These are phyloP conservation scores for Sander vitreus DNA, from an alignment of 2,113 vertebrate genomes.

Conservation along the genomic window DNA sequence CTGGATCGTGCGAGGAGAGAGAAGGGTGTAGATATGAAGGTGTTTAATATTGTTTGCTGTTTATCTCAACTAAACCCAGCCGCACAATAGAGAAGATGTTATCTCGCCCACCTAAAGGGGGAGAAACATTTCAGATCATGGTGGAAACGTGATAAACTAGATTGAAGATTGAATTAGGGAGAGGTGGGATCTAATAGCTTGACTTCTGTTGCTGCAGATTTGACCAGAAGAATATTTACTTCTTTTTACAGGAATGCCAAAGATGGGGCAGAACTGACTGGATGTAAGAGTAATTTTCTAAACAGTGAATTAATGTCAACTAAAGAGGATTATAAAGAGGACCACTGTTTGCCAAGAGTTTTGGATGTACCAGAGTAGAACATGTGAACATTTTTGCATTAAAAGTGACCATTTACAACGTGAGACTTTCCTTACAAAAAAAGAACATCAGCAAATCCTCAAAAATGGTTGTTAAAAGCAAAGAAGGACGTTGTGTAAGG, in stretches of 20 bases:
- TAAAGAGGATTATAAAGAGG: neutral
- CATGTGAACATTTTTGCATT: neutral
- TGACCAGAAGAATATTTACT: constrained; percentile 2
- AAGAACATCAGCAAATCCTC: neutral
- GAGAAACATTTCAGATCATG: constrained; percentile 62
- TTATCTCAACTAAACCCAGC: constrained; percentile 73
- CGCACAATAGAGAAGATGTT: constrained; percentile 71
- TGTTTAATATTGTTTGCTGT: constrained; percentile 77
- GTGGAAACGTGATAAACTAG: constrained; percentile 60
- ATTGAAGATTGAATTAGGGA: constrained; percentile 75
- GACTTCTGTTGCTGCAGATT: constrained; percentile 46
- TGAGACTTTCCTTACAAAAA: neutral
- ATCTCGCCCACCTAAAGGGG: constrained; percentile 53
- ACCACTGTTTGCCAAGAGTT: neutral
- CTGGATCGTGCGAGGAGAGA: constrained; percentile 25
- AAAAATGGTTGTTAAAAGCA: neutral
- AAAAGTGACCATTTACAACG: neutral
- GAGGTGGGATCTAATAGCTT: constrained; percentile 62
- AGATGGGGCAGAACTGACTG: neutral
- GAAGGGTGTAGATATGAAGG: constrained; percentile 54
- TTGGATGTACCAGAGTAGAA: neutral
- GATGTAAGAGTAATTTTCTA: neutral
- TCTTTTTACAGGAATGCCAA: constrained; percentile 19
- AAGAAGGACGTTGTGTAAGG: neutral
- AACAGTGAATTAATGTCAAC: neutral